Base-by-base conservation (phyloP, 1,140 invertebrate species). In the Campodea augens region DNA sequence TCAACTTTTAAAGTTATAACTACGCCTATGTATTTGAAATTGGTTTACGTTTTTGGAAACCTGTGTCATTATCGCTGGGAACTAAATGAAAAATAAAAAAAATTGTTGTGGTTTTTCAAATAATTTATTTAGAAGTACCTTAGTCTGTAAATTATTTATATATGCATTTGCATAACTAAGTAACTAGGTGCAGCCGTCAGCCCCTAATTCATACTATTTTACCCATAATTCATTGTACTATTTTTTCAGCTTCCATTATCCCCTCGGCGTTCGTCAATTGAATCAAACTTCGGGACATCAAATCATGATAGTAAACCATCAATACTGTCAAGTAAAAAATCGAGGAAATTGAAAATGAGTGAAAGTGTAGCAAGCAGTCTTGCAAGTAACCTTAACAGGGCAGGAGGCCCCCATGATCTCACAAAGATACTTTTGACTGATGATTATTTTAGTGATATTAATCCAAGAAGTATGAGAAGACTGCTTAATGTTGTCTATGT, bases 401-500 rank as follows among this genome's bases (percentile, higher is more conserved):
- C 79, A 20, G 74, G 77, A 3, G 65, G 69, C 29, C 65, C 78
- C 4, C 71, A 79, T 41, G 79, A 82, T 63, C 60, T 82, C 3
- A 81, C 78, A n/a, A 78, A 85, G 53, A 86, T 91, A 65, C 67
- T 92, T 37, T 69, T 92, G 1, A 89, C 86, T 1, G 88, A 93
- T 59, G 90, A 95, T 63, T 93, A 93, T 65, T 93, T 95, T 55
- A 90, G 84, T 55, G 95, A 98, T 63, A 88, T 98, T 23, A 98
- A 96, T 71, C 93, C 92, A 0, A 68, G 90, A 32, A 95, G 87
- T 54, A 92, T 98, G 88, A 69, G 89, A 43, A 69, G 92, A 43
- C 71, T 98, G 5, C 91, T 98, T 83, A 98, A 98, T 63, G 92
- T 97, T 49, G 80, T 98, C 37, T 93, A 95, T 55, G 79, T 97